Conservation (phyloP, 2,113 vertebrate genomes). For the Bubo scandiacus region DNA sequence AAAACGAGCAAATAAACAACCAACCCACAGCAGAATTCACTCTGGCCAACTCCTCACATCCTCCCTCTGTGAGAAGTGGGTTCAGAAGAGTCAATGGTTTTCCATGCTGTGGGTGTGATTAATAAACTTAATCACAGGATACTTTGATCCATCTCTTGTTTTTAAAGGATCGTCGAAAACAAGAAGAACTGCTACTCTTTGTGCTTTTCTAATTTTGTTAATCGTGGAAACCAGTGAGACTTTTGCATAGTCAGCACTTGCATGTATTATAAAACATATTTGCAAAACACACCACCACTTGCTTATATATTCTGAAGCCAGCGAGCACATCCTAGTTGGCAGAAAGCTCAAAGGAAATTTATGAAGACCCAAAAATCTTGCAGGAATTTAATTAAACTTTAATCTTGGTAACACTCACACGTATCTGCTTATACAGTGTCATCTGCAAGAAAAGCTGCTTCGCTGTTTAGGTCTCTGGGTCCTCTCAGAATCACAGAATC, state of each 20-base stretch:
- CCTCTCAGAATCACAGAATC: no score
- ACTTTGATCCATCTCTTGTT: slow-evolving; percentile 45
- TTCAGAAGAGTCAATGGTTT: background rate
- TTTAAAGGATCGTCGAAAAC: background rate
- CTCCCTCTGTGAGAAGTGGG: background rate
- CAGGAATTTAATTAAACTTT: slow-evolving; percentile 62
- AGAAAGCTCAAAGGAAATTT: slow-evolving; percentile 46
- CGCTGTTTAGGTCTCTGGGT: rapidly evolving
- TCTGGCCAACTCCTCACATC: background rate
- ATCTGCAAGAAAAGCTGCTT: background rate
- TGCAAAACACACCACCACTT: slow-evolving; percentile 56
- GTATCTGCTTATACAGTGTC: background rate
- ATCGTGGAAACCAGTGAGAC: slow-evolving; percentile 3
- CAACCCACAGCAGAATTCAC: background rate
- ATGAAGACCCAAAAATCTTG: slow-evolving; percentile 32
- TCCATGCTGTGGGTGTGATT: slow-evolving; percentile 15
- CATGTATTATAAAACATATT: slow-evolving; percentile 15
- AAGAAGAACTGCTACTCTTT: slow-evolving; percentile 36
- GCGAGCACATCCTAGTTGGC: slow-evolving; percentile 26
- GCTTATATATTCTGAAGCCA: background rate
- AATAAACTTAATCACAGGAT: slow-evolving; percentile 31
- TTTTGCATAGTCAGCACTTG: slow-evolving; percentile 31
- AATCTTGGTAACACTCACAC: background rate
- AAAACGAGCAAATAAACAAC: background rate
- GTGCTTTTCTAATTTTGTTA: slow-evolving; percentile 39